Evolutionary conservation across 2,113 vertebrate species (phyloP).

Genomic region (Oncorhynchus kisutch): DNA sequence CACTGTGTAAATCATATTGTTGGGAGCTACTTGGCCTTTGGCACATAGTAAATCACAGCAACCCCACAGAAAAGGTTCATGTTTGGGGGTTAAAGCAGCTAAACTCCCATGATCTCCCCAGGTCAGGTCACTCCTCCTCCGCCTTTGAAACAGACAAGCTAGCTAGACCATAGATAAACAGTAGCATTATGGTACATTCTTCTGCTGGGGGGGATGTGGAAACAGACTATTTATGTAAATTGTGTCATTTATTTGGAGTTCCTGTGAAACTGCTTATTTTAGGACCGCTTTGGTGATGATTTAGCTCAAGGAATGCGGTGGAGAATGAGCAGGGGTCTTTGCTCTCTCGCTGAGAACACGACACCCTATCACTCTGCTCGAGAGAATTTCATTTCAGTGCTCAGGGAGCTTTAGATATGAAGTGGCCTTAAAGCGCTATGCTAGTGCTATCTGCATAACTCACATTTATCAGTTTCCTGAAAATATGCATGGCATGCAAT

Average conservation of each 20-base stretch:
- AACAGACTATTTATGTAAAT: conserved; percentile 30
- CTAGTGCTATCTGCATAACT: conserved; percentile 30
- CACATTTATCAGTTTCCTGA: conserved; percentile 32
- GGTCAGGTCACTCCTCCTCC: conserved; percentile 25
- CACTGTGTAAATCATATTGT: conserved; percentile 41
- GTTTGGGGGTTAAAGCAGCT: conserved; percentile 45
- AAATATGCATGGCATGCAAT: conserved; percentile 31
- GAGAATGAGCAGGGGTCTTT: conserved; percentile 15
- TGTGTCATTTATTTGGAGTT: conserved; percentile 32
- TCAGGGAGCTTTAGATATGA: conserved; percentile 14
- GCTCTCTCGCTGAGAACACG: conserved; percentile 29
- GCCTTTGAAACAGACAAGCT: conserved; percentile 15
- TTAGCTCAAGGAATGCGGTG: conserved; percentile 28
- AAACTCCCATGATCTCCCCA: conserved; percentile 26
- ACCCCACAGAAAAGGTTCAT: conserved; percentile 15
- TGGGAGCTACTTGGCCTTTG: conserved; percentile 25
- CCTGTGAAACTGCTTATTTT: conserved; percentile 20
- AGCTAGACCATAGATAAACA: conserved; percentile 18
- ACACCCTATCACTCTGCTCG: conserved; percentile 23
- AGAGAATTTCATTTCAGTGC: conserved; percentile 1
- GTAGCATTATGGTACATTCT: conserved; percentile 13
- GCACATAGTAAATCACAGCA: conserved; percentile 43
- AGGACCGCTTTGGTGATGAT: conserved; percentile 25
- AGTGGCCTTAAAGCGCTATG: conserved; percentile 24
- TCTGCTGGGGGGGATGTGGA: conserved; percentile 10